Percentiles rank a stretch among this genome's conserved stretches.
phyloP scores from a whole-genome alignment of 2,797 vertebrate genomes.

The Odontamblyopus rebecca region DNA sequence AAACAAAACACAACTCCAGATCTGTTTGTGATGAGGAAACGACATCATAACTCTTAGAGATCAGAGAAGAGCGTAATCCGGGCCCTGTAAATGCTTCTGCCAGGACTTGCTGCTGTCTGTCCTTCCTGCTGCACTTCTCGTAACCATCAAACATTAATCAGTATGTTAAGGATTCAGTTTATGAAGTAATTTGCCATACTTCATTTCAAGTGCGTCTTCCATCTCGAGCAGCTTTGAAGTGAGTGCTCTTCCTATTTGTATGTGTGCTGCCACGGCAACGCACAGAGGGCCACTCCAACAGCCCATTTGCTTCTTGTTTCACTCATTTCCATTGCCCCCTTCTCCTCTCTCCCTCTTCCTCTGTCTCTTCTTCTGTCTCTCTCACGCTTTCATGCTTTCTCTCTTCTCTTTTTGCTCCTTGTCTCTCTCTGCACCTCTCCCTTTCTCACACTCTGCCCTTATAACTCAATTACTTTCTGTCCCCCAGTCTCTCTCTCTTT shows the following conservation, averaged over 20 bases:
- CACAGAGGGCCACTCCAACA: slow-evolving; percentile 50
- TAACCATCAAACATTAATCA: slow-evolving; percentile 54
- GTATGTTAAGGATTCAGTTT: slow-evolving; percentile 50
- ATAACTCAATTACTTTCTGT: too few species aligned
- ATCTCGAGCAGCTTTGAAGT: slow-evolving; percentile 54
- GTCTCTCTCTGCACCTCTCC: neutral
- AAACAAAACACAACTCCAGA: too few species aligned
- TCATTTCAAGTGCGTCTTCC: slow-evolving; percentile 57
- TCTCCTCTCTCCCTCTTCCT: neutral
- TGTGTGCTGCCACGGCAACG: slow-evolving; percentile 39
- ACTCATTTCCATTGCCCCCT: slow-evolving; percentile 55
- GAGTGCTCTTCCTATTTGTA: slow-evolving; percentile 50
- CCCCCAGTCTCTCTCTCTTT: neutral
- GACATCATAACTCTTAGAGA: too few species aligned
- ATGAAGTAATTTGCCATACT: slow-evolving; percentile 50
- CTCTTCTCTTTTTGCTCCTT: too few species aligned
- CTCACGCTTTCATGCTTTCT: neutral
- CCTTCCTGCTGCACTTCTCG: slow-evolving; percentile 23
- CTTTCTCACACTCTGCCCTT: neutral
- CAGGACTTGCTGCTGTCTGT: slow-evolving; percentile 9
- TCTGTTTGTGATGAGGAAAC: too few species aligned
- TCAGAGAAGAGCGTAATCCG: too few species aligned
- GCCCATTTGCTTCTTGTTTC: slow-evolving; percentile 58
- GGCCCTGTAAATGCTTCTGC: neutral
- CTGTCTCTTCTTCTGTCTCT: neutral